Percentiles rank a stretch among this genome's conserved stretches.
Conservation (phyloP, 2,113 vertebrate genomes). For the Campylorhamphus procurvoides region DNA sequence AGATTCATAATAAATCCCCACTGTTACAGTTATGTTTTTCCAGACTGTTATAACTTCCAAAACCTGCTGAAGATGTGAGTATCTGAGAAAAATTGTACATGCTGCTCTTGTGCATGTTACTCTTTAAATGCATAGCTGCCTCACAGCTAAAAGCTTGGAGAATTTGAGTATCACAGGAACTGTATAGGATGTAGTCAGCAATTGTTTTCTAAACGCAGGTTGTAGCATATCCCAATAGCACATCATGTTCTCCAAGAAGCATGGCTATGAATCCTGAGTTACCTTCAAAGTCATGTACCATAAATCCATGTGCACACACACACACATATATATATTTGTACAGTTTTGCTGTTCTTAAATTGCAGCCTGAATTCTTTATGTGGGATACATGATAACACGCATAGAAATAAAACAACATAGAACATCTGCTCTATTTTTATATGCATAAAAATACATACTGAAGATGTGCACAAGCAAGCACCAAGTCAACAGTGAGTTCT, state of each 20-base stretch:
- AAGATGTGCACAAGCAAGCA: not conserved
- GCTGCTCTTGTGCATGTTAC: not conserved
- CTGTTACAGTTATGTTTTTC: not conserved
- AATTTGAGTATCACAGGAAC: not conserved
- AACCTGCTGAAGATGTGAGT: not conserved
- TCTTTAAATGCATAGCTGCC: not conserved
- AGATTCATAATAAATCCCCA: not conserved
- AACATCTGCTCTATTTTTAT: not conserved
- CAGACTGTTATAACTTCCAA: not conserved
- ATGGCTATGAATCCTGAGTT: not conserved
- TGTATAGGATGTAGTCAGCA: not conserved
- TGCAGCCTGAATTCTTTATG: not conserved
- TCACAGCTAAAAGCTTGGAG: slow-evolving; percentile 9
- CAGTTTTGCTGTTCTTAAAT: not conserved
- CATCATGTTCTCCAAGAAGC: not conserved
- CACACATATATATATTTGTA: not conserved
- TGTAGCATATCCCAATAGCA: not conserved
- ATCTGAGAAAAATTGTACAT: not conserved
- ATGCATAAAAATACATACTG: not conserved
- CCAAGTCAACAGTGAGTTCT: not conserved
- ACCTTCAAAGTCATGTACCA: not conserved
- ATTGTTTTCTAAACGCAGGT: not conserved
- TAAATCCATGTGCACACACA: not conserved
- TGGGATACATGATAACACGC: not conserved
- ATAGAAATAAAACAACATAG: not conserved